Evolutionary conservation across 1,140 invertebrate genomes (phyloP).

Genomic region (Agrilus planipennis): DNA sequence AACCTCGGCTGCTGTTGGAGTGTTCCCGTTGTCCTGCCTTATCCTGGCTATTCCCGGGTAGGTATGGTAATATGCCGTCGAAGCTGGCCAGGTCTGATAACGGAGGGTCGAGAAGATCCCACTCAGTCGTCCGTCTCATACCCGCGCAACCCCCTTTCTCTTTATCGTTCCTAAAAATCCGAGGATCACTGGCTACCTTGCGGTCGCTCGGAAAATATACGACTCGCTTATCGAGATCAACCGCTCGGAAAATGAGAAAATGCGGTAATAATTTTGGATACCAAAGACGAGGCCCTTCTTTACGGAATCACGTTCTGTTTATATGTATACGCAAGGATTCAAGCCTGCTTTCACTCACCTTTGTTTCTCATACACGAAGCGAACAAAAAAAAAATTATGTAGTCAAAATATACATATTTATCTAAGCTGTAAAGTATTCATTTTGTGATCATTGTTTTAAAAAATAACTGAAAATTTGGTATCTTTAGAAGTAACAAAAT

Average conservation of each 20-base stretch:
- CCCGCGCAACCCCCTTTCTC: constrained; percentile 12
- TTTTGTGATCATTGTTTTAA: too few relatives aligned
- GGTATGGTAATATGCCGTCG: constrained; percentile 31
- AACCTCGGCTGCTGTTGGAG: too few relatives aligned
- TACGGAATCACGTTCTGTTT: not conserved
- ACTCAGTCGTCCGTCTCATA: constrained; percentile 17
- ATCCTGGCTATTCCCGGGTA: constrained; percentile 32
- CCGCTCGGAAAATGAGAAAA: not conserved
- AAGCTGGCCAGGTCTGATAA: constrained; percentile 35
- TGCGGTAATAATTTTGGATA: too few relatives aligned
- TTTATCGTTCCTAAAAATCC: constrained; percentile 6
- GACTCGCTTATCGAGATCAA: too few relatives aligned
- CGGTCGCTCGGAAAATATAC: constrained; percentile 12
- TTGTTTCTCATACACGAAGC: not conserved
- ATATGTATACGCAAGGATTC: too few relatives aligned
- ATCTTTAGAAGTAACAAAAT: too few relatives aligned
- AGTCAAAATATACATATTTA: too few relatives aligned
- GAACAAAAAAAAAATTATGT: constrained; percentile 2
- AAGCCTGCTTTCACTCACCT: too few relatives aligned
- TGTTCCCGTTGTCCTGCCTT: constrained; percentile 16
- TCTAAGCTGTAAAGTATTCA: too few relatives aligned
- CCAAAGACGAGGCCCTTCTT: too few relatives aligned
- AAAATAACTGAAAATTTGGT: too few relatives aligned
- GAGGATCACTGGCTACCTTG: constrained; percentile 11
- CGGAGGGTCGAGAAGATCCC: constrained; percentile 33